phyloP scores from a whole-genome alignment of 2,888 invertebrate species.

The Deroplatys truncata region DNA sequence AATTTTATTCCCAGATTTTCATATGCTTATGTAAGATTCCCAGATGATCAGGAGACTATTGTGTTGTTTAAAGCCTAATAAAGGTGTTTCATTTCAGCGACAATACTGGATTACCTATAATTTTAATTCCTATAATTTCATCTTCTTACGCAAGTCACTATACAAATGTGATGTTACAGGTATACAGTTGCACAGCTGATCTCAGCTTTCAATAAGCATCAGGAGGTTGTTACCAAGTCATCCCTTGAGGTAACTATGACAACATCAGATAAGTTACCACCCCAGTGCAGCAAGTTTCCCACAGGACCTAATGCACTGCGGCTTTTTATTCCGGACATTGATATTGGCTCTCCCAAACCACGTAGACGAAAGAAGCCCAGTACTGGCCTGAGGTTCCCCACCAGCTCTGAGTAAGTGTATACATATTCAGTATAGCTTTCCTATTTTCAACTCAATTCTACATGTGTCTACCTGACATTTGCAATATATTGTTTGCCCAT shows the following conservation, averaged over 20 bases:
- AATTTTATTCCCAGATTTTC: too few relatives aligned
- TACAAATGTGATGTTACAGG: conserved; percentile 25
- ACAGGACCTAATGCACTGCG: conserved; percentile 48
- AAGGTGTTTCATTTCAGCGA: too few relatives aligned
- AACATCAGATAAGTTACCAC: conserved; percentile 29
- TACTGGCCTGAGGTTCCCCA: background rate
- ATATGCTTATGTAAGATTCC: too few relatives aligned
- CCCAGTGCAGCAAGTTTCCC: conserved; percentile 42
- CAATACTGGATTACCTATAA: too few relatives aligned
- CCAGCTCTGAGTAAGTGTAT: background rate
- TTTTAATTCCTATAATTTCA: too few relatives aligned
- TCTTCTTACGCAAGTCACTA: too few relatives aligned
- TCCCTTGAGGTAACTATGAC: conserved; percentile 47
- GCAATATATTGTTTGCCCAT: too few relatives aligned
- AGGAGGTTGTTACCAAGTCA: conserved; percentile 46
- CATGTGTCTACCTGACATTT: too few relatives aligned
- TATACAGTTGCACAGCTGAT: conserved; percentile 48
- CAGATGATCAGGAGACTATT: too few relatives aligned
- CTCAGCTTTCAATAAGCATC: conserved; percentile 48
- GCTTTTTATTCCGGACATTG: conserved; percentile 48
- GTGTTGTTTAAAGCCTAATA: too few relatives aligned
- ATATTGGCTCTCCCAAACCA: conserved; percentile 29
- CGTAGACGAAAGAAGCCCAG: conserved; percentile 3
- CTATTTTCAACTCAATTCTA: too few relatives aligned
- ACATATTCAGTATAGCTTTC: too few relatives aligned